Base-by-base conservation (phyloP, 2,113 vertebrate genomes). In the Macroglossus sobrinus region DNA sequence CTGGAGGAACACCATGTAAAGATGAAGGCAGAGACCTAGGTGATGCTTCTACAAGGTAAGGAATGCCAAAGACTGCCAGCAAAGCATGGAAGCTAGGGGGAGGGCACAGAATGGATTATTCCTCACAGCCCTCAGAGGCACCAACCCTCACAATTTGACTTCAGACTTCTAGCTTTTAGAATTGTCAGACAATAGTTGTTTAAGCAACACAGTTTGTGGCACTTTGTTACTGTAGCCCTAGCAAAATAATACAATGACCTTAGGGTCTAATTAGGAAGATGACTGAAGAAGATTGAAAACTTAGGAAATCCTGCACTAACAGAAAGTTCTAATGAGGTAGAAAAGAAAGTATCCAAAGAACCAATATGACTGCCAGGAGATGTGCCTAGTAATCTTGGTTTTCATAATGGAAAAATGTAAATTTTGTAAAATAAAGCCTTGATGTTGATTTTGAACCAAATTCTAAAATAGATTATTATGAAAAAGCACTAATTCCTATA, bases 401-500 rank as follows among this genome's bases (percentile, higher is more conserved):
- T 75, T 74, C 55, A 95, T 84, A 94, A 88, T n/a, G n/a, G 10
- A 43, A 79, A 90, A 92, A 84, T 24, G 28, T 81, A 33, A n/a
- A 88, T 57, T 96, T 88, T 91, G 22, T 71, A 76, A 76, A 80
- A 79, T 18, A 95, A n/a, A 72, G 35, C 22, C 47, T 92, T 71
- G 59, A 86, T 68, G 38, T 88, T 88, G 38, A 94, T 76, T 72
- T 45, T 84, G 69, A 96, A 82, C 10, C 43, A 92, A 88, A 93
- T 91, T 94, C 57, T 81, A 75, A 38, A 95, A 69, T 64, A 43
- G 18, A 74, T 74, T 92, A 88, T 68, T 84, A 91, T 57, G 35
- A 71, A 79, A 96, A 81, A 79, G 33, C 72, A 89, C 4, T 81
- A 40, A 76, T 81, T 93, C 38, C 57, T 93, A 16, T 38, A 84